Base-by-base conservation (phyloP, 2,888 invertebrate species). In the Drosophila neonasuta region DNA sequence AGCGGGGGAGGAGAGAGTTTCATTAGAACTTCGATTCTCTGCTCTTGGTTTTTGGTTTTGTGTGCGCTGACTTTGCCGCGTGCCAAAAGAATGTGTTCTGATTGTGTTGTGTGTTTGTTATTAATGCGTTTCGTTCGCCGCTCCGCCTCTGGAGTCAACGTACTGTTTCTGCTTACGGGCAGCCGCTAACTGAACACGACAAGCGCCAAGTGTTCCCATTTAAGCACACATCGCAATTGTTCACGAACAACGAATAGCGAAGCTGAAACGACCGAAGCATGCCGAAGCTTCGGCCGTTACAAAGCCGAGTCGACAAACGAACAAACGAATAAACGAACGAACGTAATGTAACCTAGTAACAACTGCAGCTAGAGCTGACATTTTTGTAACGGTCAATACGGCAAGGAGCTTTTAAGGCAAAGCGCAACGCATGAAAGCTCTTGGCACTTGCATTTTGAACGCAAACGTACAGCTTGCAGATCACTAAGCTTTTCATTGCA, bases 81-180 rank as follows among this genome's bases (percentile, higher is more conserved):
- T 44, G 44, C 44, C 44, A 20, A 10, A 4, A 11, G 15, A 5
- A 2, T 44, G n/a, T 36, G 34, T 36, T 36, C 5, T 36, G 34
- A 36, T 36, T 29, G 24, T 11, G 41, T 17, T 13, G 15, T 20
- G 1, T 17, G 20, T 44, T 17, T 17, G 17, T 44, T n/a, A 3
- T 24, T 5, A 2, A 24, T 3, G 8, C 32, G 32, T 13, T 5
- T 13, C n/a, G 5, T 4, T 20, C 9, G 32, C 8, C 30, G 30
- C 11, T 50, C 42, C 30, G 42, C 36, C 20, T 44, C 20, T 17
- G 24, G 29, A 34, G 72, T 70, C 68, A 75, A 81, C 85, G 65
- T 73, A 81, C 80, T 77, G 73, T 54, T 68, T 58, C 57, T 59
- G 68, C 20, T 49, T 49, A 69, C 70, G 69, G 56, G 59, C 71